Base-by-base conservation (phyloP, 2,113 vertebrate genomes). In the Dascyllus trimaculatus region DNA sequence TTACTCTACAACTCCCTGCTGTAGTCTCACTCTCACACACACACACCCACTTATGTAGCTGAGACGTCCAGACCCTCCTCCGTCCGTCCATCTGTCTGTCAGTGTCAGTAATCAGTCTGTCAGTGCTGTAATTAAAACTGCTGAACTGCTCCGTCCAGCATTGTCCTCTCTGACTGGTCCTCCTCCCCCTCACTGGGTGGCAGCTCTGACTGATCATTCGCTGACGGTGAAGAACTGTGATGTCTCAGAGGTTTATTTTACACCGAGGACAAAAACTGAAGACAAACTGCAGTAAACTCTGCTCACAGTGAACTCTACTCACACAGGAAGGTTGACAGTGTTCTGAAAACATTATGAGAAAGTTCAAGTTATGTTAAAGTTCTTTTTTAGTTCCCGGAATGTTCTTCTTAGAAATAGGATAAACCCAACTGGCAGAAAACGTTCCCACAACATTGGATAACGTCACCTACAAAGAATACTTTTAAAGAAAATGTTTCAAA, bases 101-200 rank as follows among this genome's bases (percentile, higher is more conserved):
- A 88, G 85, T 92, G 76, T 81, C 49, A 70, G 86, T 91, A 93
- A 93, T 91, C 86, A 90, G 80, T 93, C 88, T 89, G 90, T 93
- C 91, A 93, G 73, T 81, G 59, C 56, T 84, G 87, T 91, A 90
- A 93, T 93, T 91, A 91, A 93, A 87, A 89, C 91, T 92, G 92
- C 90, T 83, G 89, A 87, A 86, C 92, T 92, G 87, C 85, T 75
- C 65, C 71, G 45, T 88, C 86, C 70, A 35, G 7, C 78, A 66
- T 88, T 90, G 32, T 43, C 58, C 90, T 87, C 77, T 71, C 78
- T 71, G 80, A 76, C 83, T 78, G 67, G 35, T 65, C 56, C 14
- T 26, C 63, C 90, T 82, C 86, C 86, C 85, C 78, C 75, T 72
- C 68, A 29, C 25, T 67, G 22, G 3, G 75, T 68, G 81, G 78